A percentile compares a stretch with the other conserved stretches of the same genome.
Conservation (phyloP, 2,888 invertebrate species). For the Lepidocyrtoides sp. region DNA sequence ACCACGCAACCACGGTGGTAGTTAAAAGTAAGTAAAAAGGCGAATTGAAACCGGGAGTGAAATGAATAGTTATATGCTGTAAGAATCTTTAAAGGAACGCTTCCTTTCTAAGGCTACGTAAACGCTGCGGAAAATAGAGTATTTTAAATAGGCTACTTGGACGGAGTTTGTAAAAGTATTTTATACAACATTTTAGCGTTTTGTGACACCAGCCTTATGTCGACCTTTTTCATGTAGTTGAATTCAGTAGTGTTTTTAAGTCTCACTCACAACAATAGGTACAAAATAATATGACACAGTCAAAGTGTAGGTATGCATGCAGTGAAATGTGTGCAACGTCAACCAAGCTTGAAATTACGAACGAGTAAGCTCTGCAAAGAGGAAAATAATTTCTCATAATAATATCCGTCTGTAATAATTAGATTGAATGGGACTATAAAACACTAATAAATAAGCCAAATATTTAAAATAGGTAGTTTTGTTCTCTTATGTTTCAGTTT, state of each 20-base stretch:
- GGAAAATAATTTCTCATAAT: background rate
- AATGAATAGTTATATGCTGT: background rate
- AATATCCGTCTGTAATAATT: background rate
- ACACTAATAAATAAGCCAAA: no score
- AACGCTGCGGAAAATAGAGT: no score
- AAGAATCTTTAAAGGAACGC: background rate
- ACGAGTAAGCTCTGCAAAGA: background rate
- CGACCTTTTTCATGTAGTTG: slow-evolving; percentile 21
- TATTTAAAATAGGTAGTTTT: background rate
- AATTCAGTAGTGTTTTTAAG: no score
- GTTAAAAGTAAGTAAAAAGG: background rate
- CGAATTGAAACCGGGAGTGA: background rate
- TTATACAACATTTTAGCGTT: background rate
- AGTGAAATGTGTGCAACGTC: background rate
- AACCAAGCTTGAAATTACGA: background rate
- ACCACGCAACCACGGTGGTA: no score
- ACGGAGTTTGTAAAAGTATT: background rate
- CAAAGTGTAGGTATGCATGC: no score
- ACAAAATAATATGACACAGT: no score
- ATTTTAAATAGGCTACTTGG: no score
- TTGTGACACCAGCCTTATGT: background rate
- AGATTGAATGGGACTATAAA: no score
- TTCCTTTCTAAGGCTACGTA: background rate
- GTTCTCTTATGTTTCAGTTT: background rate
- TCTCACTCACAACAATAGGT: background rate